These are phyloP conservation scores for Hedychridium roseum DNA, from an alignment of 2,888 invertebrate genomes.

Conservation along the genomic window DNA sequence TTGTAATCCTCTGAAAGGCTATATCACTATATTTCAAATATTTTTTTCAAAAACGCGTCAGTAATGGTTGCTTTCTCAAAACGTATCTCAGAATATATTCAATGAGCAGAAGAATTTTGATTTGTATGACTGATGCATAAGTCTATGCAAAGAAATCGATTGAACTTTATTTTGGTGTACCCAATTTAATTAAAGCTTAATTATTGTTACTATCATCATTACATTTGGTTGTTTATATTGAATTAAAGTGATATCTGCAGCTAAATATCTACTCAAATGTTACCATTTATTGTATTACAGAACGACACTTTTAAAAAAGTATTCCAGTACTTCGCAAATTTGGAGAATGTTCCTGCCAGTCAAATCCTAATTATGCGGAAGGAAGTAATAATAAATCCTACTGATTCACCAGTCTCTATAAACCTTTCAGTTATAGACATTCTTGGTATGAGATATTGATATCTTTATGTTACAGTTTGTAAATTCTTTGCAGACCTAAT, in stretches of 20 bases:
- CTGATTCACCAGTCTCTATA: conserved; percentile 50
- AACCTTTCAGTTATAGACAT: conserved; percentile 51
- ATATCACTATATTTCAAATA: too few species aligned
- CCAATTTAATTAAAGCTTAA: not conserved
- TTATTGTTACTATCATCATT: too few species aligned
- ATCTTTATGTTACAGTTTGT: not conserved
- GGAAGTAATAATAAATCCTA: conserved; percentile 37
- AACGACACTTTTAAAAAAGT: conserved; percentile 45
- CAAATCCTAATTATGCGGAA: conserved; percentile 46
- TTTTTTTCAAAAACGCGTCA: too few species aligned
- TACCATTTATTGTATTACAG: conserved; percentile 31
- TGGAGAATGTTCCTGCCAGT: conserved; percentile 46
- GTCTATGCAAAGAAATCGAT: conserved; percentile 4
- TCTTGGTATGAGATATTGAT: conserved; percentile 39
- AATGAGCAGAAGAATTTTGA: conserved; percentile 2
- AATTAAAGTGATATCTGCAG: too few species aligned
- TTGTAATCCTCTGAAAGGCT: too few species aligned
- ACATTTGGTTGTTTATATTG: too few species aligned
- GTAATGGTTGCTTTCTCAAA: too few species aligned
- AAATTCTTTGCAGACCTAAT: too few species aligned
- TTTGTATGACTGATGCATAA: not conserved
- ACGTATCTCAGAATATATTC: too few species aligned
- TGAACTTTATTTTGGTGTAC: not conserved
- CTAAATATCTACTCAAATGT: too few species aligned
- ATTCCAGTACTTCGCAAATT: conserved; percentile 48